Percentiles rank a stretch among this genome's conserved stretches.
Evolutionary conservation across 2,888 invertebrate genomes (phyloP).

Genomic region (Kryphioiulus occultus): DNA sequence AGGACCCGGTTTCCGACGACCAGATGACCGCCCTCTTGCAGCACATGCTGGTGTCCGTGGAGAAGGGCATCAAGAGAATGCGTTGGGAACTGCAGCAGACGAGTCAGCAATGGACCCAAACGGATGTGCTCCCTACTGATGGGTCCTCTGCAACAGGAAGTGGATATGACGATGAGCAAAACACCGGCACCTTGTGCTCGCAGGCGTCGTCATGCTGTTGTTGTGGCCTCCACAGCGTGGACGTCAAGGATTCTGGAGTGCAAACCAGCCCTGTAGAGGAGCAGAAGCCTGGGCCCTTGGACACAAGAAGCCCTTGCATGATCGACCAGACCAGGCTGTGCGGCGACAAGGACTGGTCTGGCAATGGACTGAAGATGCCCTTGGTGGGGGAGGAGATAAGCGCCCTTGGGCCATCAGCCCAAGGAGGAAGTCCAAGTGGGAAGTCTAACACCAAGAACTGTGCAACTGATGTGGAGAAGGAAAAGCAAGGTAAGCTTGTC

Average conservation of each 20-base stretch:
- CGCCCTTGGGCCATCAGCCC: neutral
- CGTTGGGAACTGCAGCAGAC: constrained; percentile 66
- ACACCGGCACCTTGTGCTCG: neutral
- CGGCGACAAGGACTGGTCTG: neutral
- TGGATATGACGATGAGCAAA: neutral
- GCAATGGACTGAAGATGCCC: neutral
- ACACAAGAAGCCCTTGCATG: neutral
- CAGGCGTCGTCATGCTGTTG: constrained; percentile 52
- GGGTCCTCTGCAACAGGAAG: neutral
- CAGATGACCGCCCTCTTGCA: constrained; percentile 72
- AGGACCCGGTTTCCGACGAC: constrained; percentile 59
- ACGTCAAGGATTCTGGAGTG: constrained; percentile 55
- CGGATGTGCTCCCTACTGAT: neutral
- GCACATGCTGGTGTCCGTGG: constrained; percentile 73
- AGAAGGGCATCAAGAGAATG: constrained; percentile 73
- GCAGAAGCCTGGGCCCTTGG: constrained; percentile 10
- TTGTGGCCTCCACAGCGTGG: constrained; percentile 48
- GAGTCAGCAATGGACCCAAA: constrained; percentile 45
- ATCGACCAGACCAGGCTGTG: neutral
- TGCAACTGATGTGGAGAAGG: neutral
- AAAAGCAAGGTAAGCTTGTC: neutral
- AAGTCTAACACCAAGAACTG: neutral
- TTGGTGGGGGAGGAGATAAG: neutral
- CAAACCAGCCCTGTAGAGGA: constrained; percentile 55
- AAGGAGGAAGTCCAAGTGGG: neutral